These are phyloP conservation scores for Nannobrachium achirus DNA, from an alignment of 2,113 vertebrate species.

Conservation along the genomic window DNA sequence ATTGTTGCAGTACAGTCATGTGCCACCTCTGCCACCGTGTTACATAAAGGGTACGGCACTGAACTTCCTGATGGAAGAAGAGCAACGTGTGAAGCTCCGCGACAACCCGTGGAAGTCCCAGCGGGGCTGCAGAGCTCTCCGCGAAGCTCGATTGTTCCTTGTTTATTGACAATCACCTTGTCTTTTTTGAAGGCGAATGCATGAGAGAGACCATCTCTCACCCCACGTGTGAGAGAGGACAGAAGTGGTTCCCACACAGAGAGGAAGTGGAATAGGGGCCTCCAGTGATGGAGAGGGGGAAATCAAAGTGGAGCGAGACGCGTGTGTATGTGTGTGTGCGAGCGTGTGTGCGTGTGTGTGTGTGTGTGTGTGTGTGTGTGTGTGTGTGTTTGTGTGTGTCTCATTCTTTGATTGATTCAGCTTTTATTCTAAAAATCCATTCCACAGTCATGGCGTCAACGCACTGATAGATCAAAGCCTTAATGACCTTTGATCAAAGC, in stretches of 20 bases:
- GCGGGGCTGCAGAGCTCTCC: constrained; percentile 50
- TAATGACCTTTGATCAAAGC: background rate
- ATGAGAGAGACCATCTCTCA: constrained; percentile 64
- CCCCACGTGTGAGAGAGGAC: constrained; percentile 77
- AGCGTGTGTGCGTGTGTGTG: background rate
- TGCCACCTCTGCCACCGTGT: too few species aligned
- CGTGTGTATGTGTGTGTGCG: background rate
- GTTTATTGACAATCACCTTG: constrained; percentile 75
- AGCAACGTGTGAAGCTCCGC: constrained; percentile 41
- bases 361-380: background rate
- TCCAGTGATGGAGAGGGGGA: constrained; percentile 58
- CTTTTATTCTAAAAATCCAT: too few species aligned
- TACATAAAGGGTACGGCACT: background rate
- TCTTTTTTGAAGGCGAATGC: constrained; percentile 66
- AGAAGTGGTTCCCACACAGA: constrained; percentile 79
- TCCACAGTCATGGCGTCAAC: too few species aligned
- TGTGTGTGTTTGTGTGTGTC: constrained; percentile 28
- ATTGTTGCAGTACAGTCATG: too few species aligned
- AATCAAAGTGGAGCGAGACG: constrained; percentile 51
- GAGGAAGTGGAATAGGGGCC: constrained; percentile 78
- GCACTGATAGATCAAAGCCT: constrained; percentile 23
- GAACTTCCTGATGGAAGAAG: constrained; percentile 38
- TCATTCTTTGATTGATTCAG: background rate
- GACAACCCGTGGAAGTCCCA: constrained; percentile 34
- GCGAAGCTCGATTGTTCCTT: constrained; percentile 63